Percentiles rank a stretch among this genome's conserved stretches.
Conservation (phyloP, 1,140 invertebrate species). For the Lepidostoma basale region DNA sequence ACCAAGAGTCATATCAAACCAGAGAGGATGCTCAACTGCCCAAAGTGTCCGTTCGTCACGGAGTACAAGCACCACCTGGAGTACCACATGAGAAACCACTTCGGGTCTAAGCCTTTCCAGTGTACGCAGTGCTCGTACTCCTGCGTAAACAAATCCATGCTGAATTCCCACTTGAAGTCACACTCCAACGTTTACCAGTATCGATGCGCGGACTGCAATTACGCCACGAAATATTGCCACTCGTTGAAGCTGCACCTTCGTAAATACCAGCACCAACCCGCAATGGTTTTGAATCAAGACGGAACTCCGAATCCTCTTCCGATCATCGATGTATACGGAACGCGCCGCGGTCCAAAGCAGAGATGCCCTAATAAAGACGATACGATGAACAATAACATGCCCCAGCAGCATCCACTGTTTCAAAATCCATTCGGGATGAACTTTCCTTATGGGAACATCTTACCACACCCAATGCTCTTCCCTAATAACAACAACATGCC, state of each 20-base stretch:
- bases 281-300: constrained; percentile 84
- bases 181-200: constrained; percentile 98
- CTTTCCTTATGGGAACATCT: constrained; percentile 54
- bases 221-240: constrained; percentile 98
- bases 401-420: constrained; percentile 52
- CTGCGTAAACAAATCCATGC: constrained; percentile 99
- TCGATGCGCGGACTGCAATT: constrained; percentile 92
- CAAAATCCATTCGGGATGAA: constrained; percentile 56
- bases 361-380: constrained; percentile 56
- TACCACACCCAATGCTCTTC: constrained; percentile 57
- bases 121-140: constrained; percentile 90
- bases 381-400: constrained; percentile 48
- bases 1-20: constrained; percentile 87
- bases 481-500: constrained; percentile 57
- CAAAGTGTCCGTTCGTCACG: constrained; percentile 94
- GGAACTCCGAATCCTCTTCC: constrained; percentile 84
- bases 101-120: constrained; percentile 95
- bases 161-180: constrained; percentile 98
- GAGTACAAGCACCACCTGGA: constrained; percentile 99
- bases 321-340: constrained; percentile 91
- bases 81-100: constrained; percentile 95
- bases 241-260: constrained; percentile 94
- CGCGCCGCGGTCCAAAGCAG: constrained; percentile 81
- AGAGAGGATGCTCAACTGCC: constrained; percentile 90
- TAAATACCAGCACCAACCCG: constrained; percentile 89